Evolutionary conservation across 2,797 vertebrate genomes (phyloP), one percentile per base, ranked within the genome.

Genomic region (Hozukius guyotensis): DNA sequence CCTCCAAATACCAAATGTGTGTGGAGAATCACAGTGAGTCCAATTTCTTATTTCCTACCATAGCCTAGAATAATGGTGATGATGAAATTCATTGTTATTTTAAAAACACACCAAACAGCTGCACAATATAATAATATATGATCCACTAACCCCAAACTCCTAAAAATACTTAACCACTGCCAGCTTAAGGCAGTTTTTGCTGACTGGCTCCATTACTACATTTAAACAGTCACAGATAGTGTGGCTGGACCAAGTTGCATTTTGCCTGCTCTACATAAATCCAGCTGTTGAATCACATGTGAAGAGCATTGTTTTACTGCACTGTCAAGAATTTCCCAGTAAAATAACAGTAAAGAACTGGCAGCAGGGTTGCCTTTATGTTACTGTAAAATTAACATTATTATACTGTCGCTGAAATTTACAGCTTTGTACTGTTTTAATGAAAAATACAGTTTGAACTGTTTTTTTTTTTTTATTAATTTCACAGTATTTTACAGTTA

Each of bases 1-100:
- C 98, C 99, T 74, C 97, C 99, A 76, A 99, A 99, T 88, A 99
- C 97, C 94, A 99, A 98, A 94, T 99, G 99, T 89, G 97, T 98
- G 81, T 99, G 99, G 99, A 98, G 97, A 94, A 98, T 99, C 93
- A 99, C 98, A 93, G 99, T 99, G 96, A 97, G 98, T 94, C 74
- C 79, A 32, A 6, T 72, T 71, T 61, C 6, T 83, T 6, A 53
- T 72, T 72, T 29, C 32, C 4, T 27, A 5, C 14, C 38, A 61
- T 1, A 55, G 16, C 12, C n/a, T 18, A 12, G 31, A 20, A 60
- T 34, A 22, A 57, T 7, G 14, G 73, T 7, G 9, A n/a, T 55
- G 57, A 66, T 61, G 9, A 16, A 53, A 60, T 9, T 38, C 36
- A 38, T 34, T 64, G n/a, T 66, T 52, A 1, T 56, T 66, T 67